These are phyloP conservation scores for Micoletzkya japonica DNA, from an alignment of 2,888 invertebrate species.

Conservation along the genomic window DNA sequence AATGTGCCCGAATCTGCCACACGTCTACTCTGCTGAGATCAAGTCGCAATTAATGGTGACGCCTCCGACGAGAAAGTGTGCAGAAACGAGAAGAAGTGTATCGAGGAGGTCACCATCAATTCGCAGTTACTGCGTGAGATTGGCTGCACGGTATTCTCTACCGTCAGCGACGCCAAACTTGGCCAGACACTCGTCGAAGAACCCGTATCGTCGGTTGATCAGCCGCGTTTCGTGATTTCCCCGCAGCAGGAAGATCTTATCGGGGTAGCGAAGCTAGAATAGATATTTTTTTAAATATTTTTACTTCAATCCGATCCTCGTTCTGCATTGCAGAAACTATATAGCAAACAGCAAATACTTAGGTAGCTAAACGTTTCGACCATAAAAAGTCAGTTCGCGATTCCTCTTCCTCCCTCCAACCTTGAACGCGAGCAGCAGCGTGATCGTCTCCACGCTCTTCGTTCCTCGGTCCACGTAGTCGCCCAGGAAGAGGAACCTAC, in stretches of 20 bases:
- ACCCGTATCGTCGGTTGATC: conserved; percentile 40
- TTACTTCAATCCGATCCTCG: neutral
- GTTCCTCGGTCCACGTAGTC: conserved; percentile 97
- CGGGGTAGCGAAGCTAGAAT: conserved; percentile 38
- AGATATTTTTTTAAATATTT: neutral
- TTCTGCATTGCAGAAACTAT: neutral
- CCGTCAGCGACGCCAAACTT: conserved; percentile 31
- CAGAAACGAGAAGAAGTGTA: too few relatives aligned
- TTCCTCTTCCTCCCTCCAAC: conserved; percentile 70
- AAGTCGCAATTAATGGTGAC: too few relatives aligned
- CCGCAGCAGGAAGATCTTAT: conserved; percentile 36
- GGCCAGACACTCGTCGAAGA: conserved; percentile 39
- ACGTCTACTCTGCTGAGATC: too few relatives aligned
- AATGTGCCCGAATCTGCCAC: too few relatives aligned
- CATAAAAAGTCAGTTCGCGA: conserved; percentile 57
- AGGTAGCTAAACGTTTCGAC: neutral
- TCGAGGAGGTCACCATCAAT: too few relatives aligned
- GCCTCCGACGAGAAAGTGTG: too few relatives aligned
- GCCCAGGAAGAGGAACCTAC: conserved; percentile 79
- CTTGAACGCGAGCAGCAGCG: conserved; percentile 83
- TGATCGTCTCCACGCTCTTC: conserved; percentile 73
- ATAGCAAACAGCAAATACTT: neutral
- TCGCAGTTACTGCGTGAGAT: too few relatives aligned
- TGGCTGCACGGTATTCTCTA: too few relatives aligned
- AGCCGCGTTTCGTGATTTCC: conserved; percentile 46